phyloP scores from a whole-genome alignment of 2,113 vertebrate species.

The Pycnonotus jocosus region DNA sequence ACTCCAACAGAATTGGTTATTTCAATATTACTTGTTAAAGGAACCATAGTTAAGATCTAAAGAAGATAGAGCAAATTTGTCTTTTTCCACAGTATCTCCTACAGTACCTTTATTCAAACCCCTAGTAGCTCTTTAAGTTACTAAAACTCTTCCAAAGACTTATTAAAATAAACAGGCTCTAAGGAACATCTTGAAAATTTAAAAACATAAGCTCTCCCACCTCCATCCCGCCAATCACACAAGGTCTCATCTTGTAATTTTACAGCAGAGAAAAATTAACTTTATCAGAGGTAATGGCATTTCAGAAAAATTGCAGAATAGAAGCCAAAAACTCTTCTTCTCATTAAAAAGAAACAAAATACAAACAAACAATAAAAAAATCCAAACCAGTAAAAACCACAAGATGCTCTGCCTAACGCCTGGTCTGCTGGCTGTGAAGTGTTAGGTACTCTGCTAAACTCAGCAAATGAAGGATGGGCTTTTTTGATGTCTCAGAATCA shows the following conservation, averaged over 20 bases:
- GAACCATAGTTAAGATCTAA: background rate
- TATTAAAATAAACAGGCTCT: background rate
- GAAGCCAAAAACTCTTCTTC: background rate
- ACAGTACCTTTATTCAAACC: background rate
- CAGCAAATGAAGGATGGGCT: background rate
- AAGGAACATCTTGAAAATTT: background rate
- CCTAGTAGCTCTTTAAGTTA: background rate
- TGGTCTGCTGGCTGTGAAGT: background rate
- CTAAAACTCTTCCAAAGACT: background rate
- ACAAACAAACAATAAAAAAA: background rate
- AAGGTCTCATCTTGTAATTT: background rate
- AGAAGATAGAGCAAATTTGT: background rate
- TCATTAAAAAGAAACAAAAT: background rate
- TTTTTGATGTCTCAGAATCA: background rate
- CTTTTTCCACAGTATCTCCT: background rate
- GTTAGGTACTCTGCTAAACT: background rate
- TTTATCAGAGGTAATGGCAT: background rate
- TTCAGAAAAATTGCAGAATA: background rate
- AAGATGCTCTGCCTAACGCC: background rate
- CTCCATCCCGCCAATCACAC: fast-evolving
- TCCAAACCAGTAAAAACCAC: background rate
- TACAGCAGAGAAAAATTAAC: background rate
- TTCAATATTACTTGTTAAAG: background rate
- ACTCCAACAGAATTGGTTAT: background rate
- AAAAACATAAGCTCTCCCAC: background rate